Conservation (phyloP, 2,888 invertebrate species). For the Caenorhabditis angaria region DNA sequence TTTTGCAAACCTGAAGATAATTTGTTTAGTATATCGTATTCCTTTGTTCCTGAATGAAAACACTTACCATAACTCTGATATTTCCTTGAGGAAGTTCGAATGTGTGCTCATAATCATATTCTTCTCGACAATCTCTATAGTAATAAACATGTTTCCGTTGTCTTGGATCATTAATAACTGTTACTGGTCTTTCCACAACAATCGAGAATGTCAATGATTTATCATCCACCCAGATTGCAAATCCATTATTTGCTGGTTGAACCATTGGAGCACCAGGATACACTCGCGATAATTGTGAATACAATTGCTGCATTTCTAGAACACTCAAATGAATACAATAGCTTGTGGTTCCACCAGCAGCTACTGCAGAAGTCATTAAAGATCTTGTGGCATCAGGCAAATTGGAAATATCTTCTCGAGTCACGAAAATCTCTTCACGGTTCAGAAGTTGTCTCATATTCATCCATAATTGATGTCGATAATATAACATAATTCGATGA, state of each 20-base stretch:
- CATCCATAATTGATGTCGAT: too few species aligned
- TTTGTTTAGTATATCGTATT: neutral
- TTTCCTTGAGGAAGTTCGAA: neutral
- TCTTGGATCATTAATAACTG: neutral
- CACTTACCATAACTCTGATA: neutral
- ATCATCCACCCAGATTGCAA: neutral
- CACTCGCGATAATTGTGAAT: too few species aligned
- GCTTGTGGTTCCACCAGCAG: too few species aligned
- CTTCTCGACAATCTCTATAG: neutral
- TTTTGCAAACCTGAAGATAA: neutral
- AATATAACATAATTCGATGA: too few species aligned
- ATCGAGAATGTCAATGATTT: neutral
- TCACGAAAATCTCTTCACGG: too few species aligned
- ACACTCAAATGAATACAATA: too few species aligned
- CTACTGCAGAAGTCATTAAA: too few species aligned
- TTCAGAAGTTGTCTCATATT: too few species aligned
- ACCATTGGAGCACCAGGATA: neutral
- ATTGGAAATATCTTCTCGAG: too few species aligned
- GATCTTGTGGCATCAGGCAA: too few species aligned
- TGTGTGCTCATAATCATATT: neutral
- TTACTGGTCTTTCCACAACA: neutral
- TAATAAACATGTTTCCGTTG: neutral
- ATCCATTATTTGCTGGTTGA: neutral
- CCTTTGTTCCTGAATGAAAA: neutral
- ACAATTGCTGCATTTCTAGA: too few species aligned